These are phyloP conservation scores for Pycnonotus jocosus DNA, from an alignment of 2,113 vertebrate genomes.

Conservation along the genomic window DNA sequence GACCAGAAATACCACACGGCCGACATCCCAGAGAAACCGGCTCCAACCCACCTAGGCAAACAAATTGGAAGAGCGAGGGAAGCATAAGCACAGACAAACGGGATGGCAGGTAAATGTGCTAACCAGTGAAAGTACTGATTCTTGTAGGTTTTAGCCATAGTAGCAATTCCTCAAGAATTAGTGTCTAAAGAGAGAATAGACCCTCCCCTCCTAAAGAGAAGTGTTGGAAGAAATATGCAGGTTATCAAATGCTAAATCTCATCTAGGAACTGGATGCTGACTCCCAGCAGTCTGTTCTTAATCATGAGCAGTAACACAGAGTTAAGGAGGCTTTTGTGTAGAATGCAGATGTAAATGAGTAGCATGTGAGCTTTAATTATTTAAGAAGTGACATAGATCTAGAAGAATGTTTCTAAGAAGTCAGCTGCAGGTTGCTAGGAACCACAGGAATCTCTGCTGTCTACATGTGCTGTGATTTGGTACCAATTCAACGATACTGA, in stretches of 20 bases:
- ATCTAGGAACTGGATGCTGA: background rate
- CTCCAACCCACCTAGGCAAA: constrained; percentile 71
- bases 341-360: background rate
- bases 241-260: background rate
- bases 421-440: background rate
- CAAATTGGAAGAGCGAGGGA: constrained; percentile 85
- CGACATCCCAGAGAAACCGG: constrained; percentile 82
- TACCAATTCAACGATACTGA: background rate
- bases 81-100: constrained; percentile 81
- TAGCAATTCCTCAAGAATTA: background rate
- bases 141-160: background rate
- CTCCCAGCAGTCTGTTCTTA: background rate
- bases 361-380: background rate
- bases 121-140: background rate
- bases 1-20: constrained; percentile 79
- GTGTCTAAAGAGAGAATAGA: background rate
- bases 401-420: background rate
- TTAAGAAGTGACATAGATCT: background rate
- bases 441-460: background rate
- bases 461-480: background rate
- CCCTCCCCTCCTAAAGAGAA: background rate
- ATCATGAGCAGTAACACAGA: background rate
- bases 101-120: constrained; percentile 79
- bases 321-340: background rate
- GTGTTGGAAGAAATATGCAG: background rate